Percentiles rank a stretch among this genome's conserved stretches.
phyloP scores from a whole-genome alignment of 1,140 invertebrate species.

The Drosophila paulistorum region DNA sequence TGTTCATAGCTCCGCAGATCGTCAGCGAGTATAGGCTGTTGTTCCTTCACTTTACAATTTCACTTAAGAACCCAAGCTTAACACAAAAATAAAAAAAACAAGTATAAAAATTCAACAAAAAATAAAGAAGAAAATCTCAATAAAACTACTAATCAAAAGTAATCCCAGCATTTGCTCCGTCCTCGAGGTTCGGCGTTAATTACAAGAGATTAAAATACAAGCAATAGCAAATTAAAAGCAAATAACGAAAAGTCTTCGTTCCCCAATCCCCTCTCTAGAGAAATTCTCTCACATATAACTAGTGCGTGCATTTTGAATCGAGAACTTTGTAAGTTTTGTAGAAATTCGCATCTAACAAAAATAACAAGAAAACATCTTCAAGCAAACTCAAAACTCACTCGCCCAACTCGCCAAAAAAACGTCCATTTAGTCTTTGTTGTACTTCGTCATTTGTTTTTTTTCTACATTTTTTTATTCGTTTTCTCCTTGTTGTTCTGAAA shows the following conservation, averaged over 20 bases:
- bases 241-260: background rate
- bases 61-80: conserved; percentile 5
- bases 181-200: conserved; percentile 26
- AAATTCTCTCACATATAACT: background rate
- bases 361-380: conserved; percentile 33
- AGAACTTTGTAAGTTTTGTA: conserved; percentile 53
- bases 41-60: conserved; percentile 33
- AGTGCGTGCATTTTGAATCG: conserved; percentile 31
- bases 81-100: background rate
- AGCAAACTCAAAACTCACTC: conserved; percentile 42
- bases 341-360: conserved; percentile 24
- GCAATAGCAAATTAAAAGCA: background rate
- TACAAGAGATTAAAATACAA: background rate
- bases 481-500: conserved; percentile 45
- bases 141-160: conserved; percentile 10
- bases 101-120: background rate
- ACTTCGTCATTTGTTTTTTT: conserved; percentile 37
- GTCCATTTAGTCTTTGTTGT: conserved; percentile 45
- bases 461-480: conserved; percentile 51
- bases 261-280: too few species aligned
- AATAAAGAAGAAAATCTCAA: background rate
- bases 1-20: conserved; percentile 82
- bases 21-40: conserved; percentile 83
- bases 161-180: conserved; percentile 39
- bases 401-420: conserved; percentile 41